Conservation (phyloP, 2,888 invertebrate genomes). For the Luperina testacea region DNA sequence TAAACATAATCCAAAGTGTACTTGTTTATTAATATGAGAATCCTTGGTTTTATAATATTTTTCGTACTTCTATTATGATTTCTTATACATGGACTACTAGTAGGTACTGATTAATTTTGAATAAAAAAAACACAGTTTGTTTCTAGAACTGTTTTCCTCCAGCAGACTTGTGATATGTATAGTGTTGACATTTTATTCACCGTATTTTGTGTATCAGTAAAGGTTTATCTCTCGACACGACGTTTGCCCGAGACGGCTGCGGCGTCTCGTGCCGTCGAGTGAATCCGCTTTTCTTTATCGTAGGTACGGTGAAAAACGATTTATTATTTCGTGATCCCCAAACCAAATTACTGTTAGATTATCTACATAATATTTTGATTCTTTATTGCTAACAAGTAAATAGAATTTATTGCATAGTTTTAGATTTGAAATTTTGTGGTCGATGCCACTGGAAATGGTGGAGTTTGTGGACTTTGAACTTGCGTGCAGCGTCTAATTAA, state of each 20-base stretch:
- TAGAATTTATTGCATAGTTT: slow-evolving; percentile 23
- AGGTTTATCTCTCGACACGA: slow-evolving; percentile 59
- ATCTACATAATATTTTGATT: slow-evolving; percentile 56
- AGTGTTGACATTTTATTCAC: slow-evolving; percentile 49
- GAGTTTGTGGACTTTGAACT: not conserved
- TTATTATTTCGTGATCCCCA: slow-evolving; percentile 64
- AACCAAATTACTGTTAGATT: slow-evolving; percentile 58
- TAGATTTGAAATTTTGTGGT: not conserved
- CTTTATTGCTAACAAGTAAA: slow-evolving; percentile 33
- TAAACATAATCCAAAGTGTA: not conserved
- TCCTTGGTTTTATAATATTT: not conserved
- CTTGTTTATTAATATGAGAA: not conserved
- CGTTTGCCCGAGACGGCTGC: slow-evolving; percentile 32
- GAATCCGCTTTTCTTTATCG: slow-evolving; percentile 62
- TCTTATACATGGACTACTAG: not conserved
- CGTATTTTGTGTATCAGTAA: slow-evolving; percentile 55
- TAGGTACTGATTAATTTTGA: not conserved
- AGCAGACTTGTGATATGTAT: slow-evolving; percentile 37
- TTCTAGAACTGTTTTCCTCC: slow-evolving; percentile 19
- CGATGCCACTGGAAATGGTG: not conserved
- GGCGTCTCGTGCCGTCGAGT: slow-evolving; percentile 25
- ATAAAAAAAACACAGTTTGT: not conserved
- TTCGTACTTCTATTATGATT: not conserved
- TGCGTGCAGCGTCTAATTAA: not conserved
- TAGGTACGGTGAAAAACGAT: slow-evolving; percentile 61